Conservation (phyloP, 2,797 vertebrate genomes). For the Pelodytes ibericus region DNA sequence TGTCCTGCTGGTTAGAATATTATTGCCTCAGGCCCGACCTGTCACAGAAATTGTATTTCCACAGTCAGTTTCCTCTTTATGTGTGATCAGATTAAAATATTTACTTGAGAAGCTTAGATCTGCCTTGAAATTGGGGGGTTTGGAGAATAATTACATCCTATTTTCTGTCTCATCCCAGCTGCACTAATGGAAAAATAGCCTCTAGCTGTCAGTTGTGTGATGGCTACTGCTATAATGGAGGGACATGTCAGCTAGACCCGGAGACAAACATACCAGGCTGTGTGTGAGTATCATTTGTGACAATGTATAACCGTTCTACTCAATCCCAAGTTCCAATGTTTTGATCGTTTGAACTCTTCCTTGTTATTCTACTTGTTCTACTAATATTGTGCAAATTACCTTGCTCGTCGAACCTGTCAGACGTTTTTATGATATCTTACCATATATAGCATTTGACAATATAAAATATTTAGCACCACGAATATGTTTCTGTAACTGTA, state of each 20-base stretch:
- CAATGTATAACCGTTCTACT: neutral
- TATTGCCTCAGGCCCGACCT: neutral
- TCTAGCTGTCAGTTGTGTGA: conserved; percentile 96
- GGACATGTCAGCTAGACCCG: conserved; percentile 93
- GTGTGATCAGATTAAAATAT: conserved; percentile 32
- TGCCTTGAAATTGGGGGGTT: conserved; percentile 31
- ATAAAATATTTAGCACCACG: too few species aligned
- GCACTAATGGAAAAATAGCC: conserved; percentile 94
- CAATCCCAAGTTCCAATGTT: neutral
- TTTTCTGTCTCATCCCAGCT: conserved; percentile 73
- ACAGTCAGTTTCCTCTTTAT: neutral
- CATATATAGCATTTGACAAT: too few species aligned
- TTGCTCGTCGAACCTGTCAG: too few species aligned
- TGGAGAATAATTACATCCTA: conserved; percentile 22
- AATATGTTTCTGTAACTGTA: too few species aligned
- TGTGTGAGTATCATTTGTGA: conserved; percentile 85
- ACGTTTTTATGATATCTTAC: too few species aligned
- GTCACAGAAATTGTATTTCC: conserved; percentile 31
- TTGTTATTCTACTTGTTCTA: neutral
- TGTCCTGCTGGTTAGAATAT: conserved; percentile 45
- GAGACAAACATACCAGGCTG: conserved; percentile 94
- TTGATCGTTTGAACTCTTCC: neutral
- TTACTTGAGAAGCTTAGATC: conserved; percentile 31
- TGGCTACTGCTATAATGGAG: conserved; percentile 97
- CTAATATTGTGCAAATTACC: too few species aligned